These are phyloP conservation scores for Penelope pileata DNA, from an alignment of 2,113 vertebrate species.

Conservation along the genomic window DNA sequence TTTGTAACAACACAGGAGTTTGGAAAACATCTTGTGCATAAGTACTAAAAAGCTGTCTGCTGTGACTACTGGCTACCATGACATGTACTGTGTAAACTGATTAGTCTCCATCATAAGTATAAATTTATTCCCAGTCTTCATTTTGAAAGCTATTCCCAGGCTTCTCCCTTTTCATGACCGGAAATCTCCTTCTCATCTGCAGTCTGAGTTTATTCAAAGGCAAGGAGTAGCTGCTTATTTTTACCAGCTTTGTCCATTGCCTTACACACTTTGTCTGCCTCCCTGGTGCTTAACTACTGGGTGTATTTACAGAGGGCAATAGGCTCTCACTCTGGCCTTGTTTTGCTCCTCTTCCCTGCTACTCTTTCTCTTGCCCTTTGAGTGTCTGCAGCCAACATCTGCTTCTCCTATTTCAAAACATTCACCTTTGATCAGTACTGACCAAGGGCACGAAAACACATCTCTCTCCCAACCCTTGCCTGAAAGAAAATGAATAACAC, in stretches of 20 bases:
- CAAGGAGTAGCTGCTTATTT: neutral
- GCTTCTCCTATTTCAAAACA: neutral
- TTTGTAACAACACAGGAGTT: neutral
- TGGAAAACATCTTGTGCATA: neutral
- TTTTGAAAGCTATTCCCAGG: neutral
- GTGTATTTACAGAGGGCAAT: neutral
- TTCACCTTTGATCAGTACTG: neutral
- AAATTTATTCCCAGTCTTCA: neutral
- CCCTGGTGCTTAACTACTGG: neutral
- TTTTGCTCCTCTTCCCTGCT: neutral
- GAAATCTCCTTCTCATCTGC: neutral
- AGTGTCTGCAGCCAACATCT: neutral
- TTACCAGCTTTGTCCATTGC: neutral
- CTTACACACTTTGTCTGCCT: neutral
- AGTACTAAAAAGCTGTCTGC: neutral
- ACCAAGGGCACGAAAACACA: accelerated
- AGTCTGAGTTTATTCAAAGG: neutral
- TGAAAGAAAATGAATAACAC: neutral
- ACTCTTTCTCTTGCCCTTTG: neutral
- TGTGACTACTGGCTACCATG: neutral
- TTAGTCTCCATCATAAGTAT: neutral
- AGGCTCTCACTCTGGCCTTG: neutral
- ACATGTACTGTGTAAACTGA: neutral
- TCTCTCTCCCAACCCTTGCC: neutral
- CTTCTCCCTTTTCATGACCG: neutral